phyloP scores from a whole-genome alignment of 92 coral and sea anemone species.

The Micromussa lordhowensis region DNA sequence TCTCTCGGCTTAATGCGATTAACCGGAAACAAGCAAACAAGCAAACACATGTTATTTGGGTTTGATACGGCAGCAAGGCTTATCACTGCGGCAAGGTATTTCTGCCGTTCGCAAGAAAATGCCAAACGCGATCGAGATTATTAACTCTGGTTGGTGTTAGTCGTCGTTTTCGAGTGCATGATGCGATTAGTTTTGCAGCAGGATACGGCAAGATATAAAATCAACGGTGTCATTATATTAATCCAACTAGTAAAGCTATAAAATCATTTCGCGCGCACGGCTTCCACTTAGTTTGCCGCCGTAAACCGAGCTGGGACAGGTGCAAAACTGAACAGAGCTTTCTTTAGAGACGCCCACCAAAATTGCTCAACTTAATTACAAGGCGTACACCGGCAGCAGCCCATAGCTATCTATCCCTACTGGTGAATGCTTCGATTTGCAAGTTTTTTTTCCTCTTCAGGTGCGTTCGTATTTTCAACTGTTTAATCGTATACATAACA shows the following conservation, averaged over 20 bases:
- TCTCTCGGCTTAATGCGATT: not conserved
- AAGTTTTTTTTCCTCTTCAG: not conserved
- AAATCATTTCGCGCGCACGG: not conserved
- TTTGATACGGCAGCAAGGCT: not conserved
- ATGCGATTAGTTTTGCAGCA: slow-evolving; percentile 16
- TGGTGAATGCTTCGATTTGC: not conserved
- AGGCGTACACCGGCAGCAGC: not conserved
- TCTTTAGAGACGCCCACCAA: not conserved
- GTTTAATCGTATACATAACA: not conserved
- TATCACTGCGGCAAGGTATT: not conserved
- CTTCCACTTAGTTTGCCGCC: not conserved
- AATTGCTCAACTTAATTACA: not conserved
- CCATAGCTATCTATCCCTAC: not conserved
- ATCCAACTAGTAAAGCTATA: not conserved
- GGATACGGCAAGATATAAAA: not conserved
- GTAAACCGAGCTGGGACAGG: not conserved
- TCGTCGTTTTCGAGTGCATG: not conserved
- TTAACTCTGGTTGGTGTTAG: not conserved
- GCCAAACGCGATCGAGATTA: not conserved
- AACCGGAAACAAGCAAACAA: not conserved
- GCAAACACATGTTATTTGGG: too few relatives aligned
- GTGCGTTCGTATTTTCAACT: slow-evolving; percentile 5
- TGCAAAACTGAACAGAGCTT: not conserved
- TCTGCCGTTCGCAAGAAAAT: not conserved
- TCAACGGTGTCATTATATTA: slow-evolving; percentile 28